These are phyloP conservation scores for Physeter macrocephalus DNA, from an alignment of 2,113 vertebrate genomes.

Conservation along the genomic window DNA sequence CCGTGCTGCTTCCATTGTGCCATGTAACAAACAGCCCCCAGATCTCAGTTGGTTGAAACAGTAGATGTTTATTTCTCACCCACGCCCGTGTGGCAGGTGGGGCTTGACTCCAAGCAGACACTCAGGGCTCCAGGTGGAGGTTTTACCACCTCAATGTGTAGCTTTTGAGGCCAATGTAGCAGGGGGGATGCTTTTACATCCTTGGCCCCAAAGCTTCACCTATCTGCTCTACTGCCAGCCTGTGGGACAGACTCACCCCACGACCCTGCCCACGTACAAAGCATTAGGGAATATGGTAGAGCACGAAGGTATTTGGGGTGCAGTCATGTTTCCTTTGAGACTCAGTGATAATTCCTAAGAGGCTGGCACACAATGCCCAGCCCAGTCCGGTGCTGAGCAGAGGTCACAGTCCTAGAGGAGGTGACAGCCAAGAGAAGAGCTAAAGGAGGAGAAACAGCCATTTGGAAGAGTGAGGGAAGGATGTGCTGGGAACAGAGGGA, in stretches of 20 bases:
- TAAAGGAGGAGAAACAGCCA: background rate
- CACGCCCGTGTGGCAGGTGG: accelerated
- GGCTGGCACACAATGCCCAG: background rate
- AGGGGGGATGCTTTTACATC: background rate
- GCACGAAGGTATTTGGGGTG: background rate
- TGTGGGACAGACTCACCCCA: background rate
- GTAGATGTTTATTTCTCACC: accelerated
- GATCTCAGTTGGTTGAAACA: background rate
- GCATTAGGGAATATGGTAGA: background rate
- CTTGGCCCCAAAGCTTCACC: background rate
- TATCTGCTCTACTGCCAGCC: background rate
- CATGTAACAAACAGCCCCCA: background rate
- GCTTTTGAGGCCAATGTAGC: too few species aligned
- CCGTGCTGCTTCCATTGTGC: accelerated
- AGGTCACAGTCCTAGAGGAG: background rate
- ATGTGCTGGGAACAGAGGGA: background rate
- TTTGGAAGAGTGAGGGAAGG: background rate
- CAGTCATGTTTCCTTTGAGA: background rate
- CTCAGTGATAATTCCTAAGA: too few species aligned
- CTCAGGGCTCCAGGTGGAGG: background rate
- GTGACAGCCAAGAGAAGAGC: background rate
- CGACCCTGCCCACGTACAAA: accelerated
- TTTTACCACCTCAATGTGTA: accelerated
- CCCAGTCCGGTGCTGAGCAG: accelerated
- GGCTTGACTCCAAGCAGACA: accelerated